These are phyloP conservation scores for Thamnophis sirtalis DNA, from an alignment of 2,113 vertebrate genomes.

Conservation along the genomic window DNA sequence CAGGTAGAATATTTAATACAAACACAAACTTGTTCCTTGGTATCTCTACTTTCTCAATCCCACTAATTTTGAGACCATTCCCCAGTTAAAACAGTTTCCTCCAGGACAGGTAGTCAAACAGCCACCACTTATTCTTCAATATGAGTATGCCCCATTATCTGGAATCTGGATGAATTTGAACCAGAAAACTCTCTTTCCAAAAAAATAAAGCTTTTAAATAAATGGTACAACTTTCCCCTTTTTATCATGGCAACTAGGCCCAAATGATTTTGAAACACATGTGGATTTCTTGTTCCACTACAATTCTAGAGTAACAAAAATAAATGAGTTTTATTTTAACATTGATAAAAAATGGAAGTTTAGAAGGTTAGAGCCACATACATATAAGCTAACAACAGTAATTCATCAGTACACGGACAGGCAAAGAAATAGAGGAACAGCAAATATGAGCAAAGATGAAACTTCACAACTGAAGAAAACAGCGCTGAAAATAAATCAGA, in stretches of 20 bases:
- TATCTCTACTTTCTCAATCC: not conserved
- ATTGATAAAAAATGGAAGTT: not conserved
- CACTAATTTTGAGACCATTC: not conserved
- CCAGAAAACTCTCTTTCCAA: not conserved
- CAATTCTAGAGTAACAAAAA: not conserved
- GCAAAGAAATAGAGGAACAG: not conserved
- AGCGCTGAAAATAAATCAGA: not conserved
- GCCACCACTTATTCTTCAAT: not conserved
- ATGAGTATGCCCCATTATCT: not conserved
- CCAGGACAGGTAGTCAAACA: not conserved
- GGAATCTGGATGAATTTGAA: not conserved
- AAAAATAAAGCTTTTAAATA: not conserved
- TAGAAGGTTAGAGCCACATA: not conserved
- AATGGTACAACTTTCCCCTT: not conserved
- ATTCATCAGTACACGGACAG: not conserved
- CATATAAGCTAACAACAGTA: not conserved
- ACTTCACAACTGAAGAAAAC: not conserved
- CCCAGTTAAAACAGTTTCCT: not conserved
- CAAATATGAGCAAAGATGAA: not conserved
- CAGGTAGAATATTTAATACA: not conserved
- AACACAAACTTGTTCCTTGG: not conserved
- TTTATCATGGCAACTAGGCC: not conserved
- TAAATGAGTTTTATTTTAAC: not conserved
- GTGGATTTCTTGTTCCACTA: not conserved
- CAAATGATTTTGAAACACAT: not conserved